Base-by-base conservation (phyloP, 2,888 invertebrate genomes). In the Protophormia terraenovae region DNA sequence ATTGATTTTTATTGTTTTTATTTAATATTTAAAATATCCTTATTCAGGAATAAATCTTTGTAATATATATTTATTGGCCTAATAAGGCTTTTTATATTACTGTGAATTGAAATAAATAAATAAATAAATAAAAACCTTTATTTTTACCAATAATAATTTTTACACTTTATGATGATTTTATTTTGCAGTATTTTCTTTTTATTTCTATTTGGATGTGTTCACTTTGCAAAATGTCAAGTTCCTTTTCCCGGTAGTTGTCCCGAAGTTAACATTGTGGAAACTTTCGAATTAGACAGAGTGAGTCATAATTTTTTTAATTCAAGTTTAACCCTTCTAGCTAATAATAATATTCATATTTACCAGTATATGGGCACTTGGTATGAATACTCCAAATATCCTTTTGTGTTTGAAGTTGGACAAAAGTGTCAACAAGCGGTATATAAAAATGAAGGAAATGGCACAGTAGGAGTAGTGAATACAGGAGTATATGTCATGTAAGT, bases 361-460 rank as follows among this genome's bases (percentile, higher is more conserved):
- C 82, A 96, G 96, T 96, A 96, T 89, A 90, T 95, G 89, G 97
- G 97, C 50, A 94, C 94, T 89, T 97, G 97, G 97, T 97, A 95
- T 89, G 97, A 97, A 91, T 94, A 94, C 19, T 95, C 96, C 88
- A 95, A 95, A 88, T 97, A 96, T 91, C 96, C 96, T 89, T 95
- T 95, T 55, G 89, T 96, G n/a, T 96, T 96, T 90, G 95, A 97
- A 91, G 91, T 95, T 8, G 96, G 95, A 4, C 96, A 96, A 35
- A 95, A 95, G 89, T 97, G 97, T 90, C 95, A 96, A 71, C 95
- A 95, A 2, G 96, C 96, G 0, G 94, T 94, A 81, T 96, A 96
- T 91, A 90, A 90, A 86, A 89, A 88, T 84, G 92, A 89, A 88
- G 93, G 90, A 88, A 94, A 93, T 64, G 93, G 92, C 3, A 91